Percentiles rank a stretch among this genome's conserved stretches.
phyloP scores from a whole-genome alignment of 2,797 vertebrate genomes.

The Distichodus sexfasciatus region DNA sequence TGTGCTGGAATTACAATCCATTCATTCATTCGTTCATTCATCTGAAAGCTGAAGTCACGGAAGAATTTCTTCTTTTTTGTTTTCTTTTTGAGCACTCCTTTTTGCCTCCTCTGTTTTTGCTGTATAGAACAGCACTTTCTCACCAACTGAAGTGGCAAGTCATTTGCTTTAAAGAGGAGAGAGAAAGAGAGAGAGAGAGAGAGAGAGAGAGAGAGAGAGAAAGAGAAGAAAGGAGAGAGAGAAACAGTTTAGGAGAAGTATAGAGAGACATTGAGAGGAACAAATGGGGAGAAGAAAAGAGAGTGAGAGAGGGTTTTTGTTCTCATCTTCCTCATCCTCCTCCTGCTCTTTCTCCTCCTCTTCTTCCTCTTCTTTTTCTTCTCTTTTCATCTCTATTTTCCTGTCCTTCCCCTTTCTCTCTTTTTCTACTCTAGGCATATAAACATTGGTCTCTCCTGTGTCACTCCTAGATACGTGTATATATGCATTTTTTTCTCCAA shows the following conservation, averaged over 20 bases:
- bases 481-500: too few species aligned
- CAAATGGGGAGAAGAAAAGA: too few species aligned
- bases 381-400: too few species aligned
- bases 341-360: neutral
- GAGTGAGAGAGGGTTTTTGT: neutral
- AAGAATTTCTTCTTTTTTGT: constrained; percentile 1
- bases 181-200: neutral
- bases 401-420: too few species aligned
- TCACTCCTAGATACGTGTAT: too few species aligned
- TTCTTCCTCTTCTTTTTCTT: too few species aligned
- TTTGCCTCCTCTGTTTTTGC: constrained; percentile 10
- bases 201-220: neutral
- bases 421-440: too few species aligned
- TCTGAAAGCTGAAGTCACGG: constrained; percentile 18
- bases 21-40: too few species aligned
- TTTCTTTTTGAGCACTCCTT: neutral
- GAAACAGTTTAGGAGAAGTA: neutral
- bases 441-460: too few species aligned
- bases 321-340: neutral
- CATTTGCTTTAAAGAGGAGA: neutral
- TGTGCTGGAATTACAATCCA: constrained; percentile 16
- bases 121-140: constrained; percentile 16
- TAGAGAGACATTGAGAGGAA: too few species aligned
- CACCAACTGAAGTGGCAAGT: neutral
- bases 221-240: neutral